Percentiles rank a stretch among this genome's conserved stretches.
Evolutionary conservation across 2,113 vertebrate genomes (phyloP).

Genomic region (Erythrolamprus reginae): DNA sequence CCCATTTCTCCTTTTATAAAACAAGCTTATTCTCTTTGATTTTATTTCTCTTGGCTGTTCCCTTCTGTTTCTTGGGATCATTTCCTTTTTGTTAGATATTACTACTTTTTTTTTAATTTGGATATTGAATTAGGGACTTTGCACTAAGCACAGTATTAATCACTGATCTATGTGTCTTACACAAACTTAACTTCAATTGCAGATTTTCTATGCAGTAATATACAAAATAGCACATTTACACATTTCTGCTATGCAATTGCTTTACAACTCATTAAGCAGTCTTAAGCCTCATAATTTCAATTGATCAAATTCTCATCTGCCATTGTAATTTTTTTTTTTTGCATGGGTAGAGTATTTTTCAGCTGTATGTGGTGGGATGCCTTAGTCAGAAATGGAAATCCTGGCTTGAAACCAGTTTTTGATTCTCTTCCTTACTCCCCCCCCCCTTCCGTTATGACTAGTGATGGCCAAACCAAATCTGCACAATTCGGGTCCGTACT

Average conservation of each 20-base stretch:
- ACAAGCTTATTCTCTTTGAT: not conserved
- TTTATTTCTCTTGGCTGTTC: not conserved
- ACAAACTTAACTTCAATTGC: not conserved
- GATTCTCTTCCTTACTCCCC: not conserved
- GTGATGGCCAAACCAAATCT: too few relatives aligned
- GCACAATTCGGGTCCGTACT: too few relatives aligned
- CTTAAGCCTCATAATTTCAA: not conserved
- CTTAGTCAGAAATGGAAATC: not conserved
- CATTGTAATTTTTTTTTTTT: not conserved
- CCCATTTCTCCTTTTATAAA: not conserved
- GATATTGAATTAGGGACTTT: not conserved
- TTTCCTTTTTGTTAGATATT: not conserved
- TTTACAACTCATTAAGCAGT: not conserved
- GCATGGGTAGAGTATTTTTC: not conserved
- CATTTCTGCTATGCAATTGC: not conserved
- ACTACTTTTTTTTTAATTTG: not conserved
- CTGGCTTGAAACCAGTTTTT: not conserved
- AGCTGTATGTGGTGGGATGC: not conserved
- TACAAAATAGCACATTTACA: not conserved
- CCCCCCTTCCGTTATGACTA: too few relatives aligned
- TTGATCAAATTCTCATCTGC: not conserved
- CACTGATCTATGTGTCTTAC: not conserved
- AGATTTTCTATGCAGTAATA: not conserved
- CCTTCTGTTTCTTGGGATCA: not conserved
- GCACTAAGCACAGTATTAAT: not conserved